Conservation (phyloP, 2,797 vertebrate species). For the Leptoclinus maculatus region DNA sequence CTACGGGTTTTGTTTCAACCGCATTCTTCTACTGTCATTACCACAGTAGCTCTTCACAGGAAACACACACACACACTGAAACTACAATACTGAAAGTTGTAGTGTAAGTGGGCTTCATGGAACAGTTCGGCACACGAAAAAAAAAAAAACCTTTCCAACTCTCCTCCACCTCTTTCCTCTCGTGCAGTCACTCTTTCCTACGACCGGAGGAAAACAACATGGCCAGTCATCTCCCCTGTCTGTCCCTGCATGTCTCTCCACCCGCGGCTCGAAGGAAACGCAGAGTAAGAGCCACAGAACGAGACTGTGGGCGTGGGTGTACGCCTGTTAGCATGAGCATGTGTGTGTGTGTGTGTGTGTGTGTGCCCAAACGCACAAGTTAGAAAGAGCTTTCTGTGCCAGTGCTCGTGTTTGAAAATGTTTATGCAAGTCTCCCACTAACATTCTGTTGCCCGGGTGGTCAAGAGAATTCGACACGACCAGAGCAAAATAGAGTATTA, state of each 20-base stretch:
- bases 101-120: constrained; percentile 63
- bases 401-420: constrained; percentile 60
- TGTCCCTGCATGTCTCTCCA: constrained; percentile 64
- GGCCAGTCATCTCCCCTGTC: constrained; percentile 71
- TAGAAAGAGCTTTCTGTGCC: constrained; percentile 55
- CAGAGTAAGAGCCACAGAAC: constrained; percentile 59
- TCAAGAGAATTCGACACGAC: constrained; percentile 68
- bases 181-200: constrained; percentile 72
- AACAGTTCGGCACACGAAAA: constrained; percentile 48
- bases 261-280: constrained; percentile 60
- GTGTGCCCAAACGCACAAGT: constrained; percentile 67
- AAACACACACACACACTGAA: constrained; percentile 59
- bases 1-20: constrained; percentile 27
- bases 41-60: constrained; percentile 58
- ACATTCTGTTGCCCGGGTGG: constrained; percentile 76
- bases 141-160: constrained; percentile 66
- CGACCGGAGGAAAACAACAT: constrained; percentile 69
- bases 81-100: constrained; percentile 59
- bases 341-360: constrained; percentile 18
- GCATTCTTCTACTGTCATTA: constrained; percentile 45
- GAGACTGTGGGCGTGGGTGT: constrained; percentile 68
- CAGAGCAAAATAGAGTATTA: constrained; percentile 51
- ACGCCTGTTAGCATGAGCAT: constrained; percentile 58
- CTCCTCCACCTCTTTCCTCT: constrained; percentile 75
- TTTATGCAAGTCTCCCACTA: constrained; percentile 75